phyloP scores from a whole-genome alignment of 2,113 vertebrate species.

The Sapajus apella region DNA sequence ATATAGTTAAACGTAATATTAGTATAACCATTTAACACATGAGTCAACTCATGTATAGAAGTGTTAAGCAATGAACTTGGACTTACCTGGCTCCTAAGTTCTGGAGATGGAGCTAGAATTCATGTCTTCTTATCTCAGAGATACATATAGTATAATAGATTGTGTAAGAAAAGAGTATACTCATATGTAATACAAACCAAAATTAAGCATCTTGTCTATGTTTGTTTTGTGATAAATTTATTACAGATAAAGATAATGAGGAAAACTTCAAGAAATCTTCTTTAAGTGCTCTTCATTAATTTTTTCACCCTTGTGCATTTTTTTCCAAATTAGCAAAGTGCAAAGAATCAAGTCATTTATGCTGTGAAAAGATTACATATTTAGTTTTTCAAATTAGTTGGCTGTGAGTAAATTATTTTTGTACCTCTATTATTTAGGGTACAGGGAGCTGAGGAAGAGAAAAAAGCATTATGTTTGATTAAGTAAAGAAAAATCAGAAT shows the following conservation, averaged over 20 bases:
- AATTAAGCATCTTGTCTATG: background rate
- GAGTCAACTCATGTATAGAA: background rate
- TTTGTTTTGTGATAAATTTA: slow-evolving; percentile 61
- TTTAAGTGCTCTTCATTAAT: slow-evolving; percentile 53
- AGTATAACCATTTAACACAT: background rate
- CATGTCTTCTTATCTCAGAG: background rate
- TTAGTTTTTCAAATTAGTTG: slow-evolving; percentile 63
- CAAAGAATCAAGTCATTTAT: slow-evolving; percentile 63
- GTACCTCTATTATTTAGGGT: slow-evolving; percentile 26
- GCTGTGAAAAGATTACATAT: slow-evolving; percentile 52
- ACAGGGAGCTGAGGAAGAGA: slow-evolving; percentile 1
- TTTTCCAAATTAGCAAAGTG: slow-evolving; percentile 52
- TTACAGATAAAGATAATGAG: slow-evolving; percentile 47
- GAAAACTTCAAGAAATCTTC: slow-evolving; percentile 54
- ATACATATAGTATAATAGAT: background rate
- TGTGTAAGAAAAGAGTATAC: background rate
- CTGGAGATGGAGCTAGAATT: background rate
- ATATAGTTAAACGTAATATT: background rate
- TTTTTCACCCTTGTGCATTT: slow-evolving; percentile 56
- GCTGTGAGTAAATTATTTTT: slow-evolving; percentile 50
- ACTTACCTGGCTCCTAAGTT: background rate
- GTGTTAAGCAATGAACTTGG: background rate
- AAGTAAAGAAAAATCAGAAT: slow-evolving; percentile 1
- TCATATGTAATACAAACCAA: background rate
- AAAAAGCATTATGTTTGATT: slow-evolving; percentile 11